phyloP scores from a whole-genome alignment of 2,797 vertebrate species.

The Valencia hispanica region DNA sequence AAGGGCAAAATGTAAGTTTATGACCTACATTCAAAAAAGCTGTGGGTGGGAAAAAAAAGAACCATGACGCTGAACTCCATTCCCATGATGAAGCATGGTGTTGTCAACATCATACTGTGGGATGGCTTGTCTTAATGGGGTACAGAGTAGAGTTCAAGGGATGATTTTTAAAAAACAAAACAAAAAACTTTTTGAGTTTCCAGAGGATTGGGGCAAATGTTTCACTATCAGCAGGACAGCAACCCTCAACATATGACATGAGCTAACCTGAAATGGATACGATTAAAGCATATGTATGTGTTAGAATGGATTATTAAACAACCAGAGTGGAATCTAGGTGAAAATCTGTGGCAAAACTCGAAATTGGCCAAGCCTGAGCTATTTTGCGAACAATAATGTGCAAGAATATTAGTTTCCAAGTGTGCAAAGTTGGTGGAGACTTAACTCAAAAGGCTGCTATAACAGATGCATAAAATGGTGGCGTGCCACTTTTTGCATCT shows the following conservation, averaged over 20 bases:
- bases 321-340: not conserved
- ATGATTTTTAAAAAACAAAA: not conserved
- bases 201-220: no score
- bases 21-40: not conserved
- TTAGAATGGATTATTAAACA: not conserved
- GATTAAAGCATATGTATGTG: not conserved
- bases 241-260: not conserved
- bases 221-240: not conserved
- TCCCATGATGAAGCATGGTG: not conserved
- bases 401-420: no score
- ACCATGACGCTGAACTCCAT: not conserved
- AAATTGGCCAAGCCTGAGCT: not conserved
- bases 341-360: not conserved
- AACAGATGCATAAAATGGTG: no score
- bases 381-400: not conserved
- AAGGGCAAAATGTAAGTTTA: not conserved
- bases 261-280: not conserved
- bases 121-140: not conserved
- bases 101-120: not conserved
- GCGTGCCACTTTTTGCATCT: no score
- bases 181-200: not conserved
- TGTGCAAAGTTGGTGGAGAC: no score
- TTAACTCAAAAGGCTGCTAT: no score
- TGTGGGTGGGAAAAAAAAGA: not conserved
- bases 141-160: not conserved